These are phyloP conservation scores for Chrysotoxum bicinctum DNA, from an alignment of 2,888 invertebrate species.

Conservation along the genomic window DNA sequence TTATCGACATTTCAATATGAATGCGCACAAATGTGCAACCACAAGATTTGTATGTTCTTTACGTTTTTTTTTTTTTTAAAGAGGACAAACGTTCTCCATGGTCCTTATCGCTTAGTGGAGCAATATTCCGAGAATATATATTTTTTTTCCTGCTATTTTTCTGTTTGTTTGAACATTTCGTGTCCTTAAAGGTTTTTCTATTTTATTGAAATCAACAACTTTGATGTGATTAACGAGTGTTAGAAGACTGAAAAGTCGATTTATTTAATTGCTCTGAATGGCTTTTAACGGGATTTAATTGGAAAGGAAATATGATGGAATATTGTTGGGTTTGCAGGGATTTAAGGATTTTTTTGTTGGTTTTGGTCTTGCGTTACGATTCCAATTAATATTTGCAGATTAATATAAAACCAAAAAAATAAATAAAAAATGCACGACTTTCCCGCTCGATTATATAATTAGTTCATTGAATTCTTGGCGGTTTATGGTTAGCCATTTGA, in stretches of 20 bases:
- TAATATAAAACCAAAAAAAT: neutral
- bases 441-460: no score
- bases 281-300: neutral
- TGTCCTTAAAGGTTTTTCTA: conserved; percentile 1
- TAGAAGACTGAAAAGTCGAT: neutral
- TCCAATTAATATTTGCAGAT: neutral
- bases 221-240: conserved; percentile 5
- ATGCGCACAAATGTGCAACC: conserved; percentile 71
- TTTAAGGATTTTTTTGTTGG: neutral
- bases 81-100: conserved; percentile 29
- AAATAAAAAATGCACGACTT: neutral
- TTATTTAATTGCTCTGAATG: conserved; percentile 6
- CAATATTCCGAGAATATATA: conserved; percentile 43
- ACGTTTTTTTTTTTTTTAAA: neutral
- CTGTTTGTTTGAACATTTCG: neutral
- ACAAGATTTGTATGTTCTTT: conserved; percentile 47
- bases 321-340: neutral
- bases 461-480: no score
- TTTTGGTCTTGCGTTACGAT: neutral
- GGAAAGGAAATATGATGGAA: neutral
- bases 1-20: conserved; percentile 70
- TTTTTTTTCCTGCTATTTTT: conserved; percentile 11
- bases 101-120: conserved; percentile 56
- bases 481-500: no score
- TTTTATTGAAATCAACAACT: conserved; percentile 24